Evolutionary conservation across 2,888 invertebrate genomes (phyloP).

Genomic region (Campaea margaritaria): DNA sequence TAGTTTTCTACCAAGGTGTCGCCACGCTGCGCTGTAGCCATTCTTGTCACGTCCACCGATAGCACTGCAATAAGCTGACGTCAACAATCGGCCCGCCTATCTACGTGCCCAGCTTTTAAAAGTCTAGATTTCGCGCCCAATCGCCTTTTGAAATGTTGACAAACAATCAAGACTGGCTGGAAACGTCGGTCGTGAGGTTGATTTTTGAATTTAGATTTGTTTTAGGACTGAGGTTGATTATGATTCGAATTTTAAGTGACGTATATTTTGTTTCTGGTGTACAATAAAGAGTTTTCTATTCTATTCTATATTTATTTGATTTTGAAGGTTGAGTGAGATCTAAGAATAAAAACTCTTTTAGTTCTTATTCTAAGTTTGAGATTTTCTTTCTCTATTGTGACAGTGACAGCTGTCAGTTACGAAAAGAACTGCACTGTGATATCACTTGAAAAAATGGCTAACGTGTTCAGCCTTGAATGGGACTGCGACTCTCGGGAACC

Average conservation of each 20-base stretch:
- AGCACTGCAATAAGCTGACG: conserved; percentile 39
- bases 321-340: too few species aligned
- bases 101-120: conserved; percentile 29
- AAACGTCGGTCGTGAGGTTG: background rate
- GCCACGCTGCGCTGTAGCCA: conserved; percentile 13
- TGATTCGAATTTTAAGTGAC: background rate
- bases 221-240: background rate
- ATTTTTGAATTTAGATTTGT: background rate
- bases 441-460: too few species aligned
- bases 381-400: too few species aligned
- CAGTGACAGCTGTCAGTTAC: too few species aligned
- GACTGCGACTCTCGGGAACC: too few species aligned
- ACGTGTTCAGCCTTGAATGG: too few species aligned
- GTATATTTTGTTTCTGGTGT: too few species aligned
- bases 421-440: too few species aligned
- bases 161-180: conserved; percentile 9
- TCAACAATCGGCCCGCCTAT: conserved; percentile 26
- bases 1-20: background rate
- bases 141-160: conserved; percentile 26
- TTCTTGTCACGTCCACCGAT: conserved; percentile 33
- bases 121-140: conserved; percentile 25
- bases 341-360: too few species aligned
- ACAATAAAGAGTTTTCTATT: too few species aligned
- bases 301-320: too few species aligned
- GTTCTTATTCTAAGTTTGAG: too few species aligned